Percentiles rank a stretch among this genome's conserved stretches.
Evolutionary conservation across 2,888 invertebrate species (phyloP).

Genomic region (Gisinianus flammeolus): DNA sequence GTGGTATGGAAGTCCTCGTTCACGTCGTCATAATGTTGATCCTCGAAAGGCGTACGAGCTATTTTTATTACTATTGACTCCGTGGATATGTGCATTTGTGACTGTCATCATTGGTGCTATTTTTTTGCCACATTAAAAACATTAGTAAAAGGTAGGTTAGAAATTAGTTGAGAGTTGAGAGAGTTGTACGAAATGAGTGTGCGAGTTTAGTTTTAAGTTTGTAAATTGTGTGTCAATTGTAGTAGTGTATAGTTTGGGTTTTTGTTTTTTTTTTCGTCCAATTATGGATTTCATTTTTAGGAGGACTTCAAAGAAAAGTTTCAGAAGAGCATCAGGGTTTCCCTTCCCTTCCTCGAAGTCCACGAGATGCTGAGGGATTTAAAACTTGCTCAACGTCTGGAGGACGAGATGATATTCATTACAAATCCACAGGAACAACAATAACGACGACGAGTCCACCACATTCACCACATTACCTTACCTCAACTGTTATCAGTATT

Average conservation of each 20-base stretch:
- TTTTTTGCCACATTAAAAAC: slow-evolving; percentile 41
- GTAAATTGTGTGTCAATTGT: not conserved
- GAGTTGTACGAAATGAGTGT: not conserved
- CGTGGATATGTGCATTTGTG: slow-evolving; percentile 39
- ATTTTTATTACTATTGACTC: too few relatives aligned
- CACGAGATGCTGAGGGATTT: slow-evolving; percentile 38
- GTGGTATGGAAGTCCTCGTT: not conserved
- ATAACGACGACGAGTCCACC: slow-evolving; percentile 22
- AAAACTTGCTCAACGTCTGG: slow-evolving; percentile 28
- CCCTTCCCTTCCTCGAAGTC: slow-evolving; percentile 24
- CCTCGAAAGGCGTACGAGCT: not conserved
- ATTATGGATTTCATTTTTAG: slow-evolving; percentile 7
- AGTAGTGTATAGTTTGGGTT: not conserved
- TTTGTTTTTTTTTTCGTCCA: not conserved
- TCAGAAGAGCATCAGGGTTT: slow-evolving; percentile 41
- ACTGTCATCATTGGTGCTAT: slow-evolving; percentile 41
- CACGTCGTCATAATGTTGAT: not conserved
- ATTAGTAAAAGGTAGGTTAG: slow-evolving; percentile 42
- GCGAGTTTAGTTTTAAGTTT: not conserved
- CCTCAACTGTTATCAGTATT: slow-evolving; percentile 42
- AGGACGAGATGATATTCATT: slow-evolving; percentile 31
- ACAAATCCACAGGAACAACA: slow-evolving; percentile 11
- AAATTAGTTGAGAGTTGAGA: not conserved
- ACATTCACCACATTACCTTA: slow-evolving; percentile 38
- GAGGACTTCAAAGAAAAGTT: slow-evolving; percentile 39